Percentiles rank a stretch among this genome's conserved stretches.
Evolutionary conservation across 2,888 invertebrate genomes (phyloP).

Genomic region (Drosophila anomalata): DNA sequence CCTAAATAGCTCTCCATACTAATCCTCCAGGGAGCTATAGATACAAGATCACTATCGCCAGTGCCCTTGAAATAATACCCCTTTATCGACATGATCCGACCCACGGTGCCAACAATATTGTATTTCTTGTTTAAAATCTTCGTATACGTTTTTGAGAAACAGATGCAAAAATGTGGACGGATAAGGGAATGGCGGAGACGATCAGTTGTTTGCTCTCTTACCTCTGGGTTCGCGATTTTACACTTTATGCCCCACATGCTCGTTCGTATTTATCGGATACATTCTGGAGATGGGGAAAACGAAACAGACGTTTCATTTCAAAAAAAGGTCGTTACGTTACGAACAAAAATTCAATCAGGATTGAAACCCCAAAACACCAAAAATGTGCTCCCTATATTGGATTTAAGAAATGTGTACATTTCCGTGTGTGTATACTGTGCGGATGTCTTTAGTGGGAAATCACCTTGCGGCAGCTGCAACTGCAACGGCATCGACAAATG

Average conservation of each 20-base stretch:
- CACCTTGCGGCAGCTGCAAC: constrained; percentile 80
- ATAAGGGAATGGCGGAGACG: not conserved
- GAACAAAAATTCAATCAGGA: constrained; percentile 26
- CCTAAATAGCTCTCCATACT: not conserved
- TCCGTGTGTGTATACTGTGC: constrained; percentile 7
- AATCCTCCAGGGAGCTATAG: not conserved
- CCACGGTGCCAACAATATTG: constrained; percentile 31
- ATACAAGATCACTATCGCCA: too few relatives aligned
- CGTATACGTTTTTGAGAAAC: constrained; percentile 26
- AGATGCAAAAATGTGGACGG: constrained; percentile 24
- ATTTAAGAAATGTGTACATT: constrained; percentile 5
- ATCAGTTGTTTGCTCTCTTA: constrained; percentile 20
- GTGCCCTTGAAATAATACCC: constrained; percentile 2
- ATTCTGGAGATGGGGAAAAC: constrained; percentile 29
- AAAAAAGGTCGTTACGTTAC: constrained; percentile 38
- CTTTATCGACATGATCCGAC: constrained; percentile 6
- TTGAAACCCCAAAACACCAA: constrained; percentile 14
- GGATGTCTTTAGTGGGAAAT: constrained; percentile 57
- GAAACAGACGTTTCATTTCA: constrained; percentile 46
- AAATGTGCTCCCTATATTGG: constrained; percentile 7
- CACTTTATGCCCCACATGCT: constrained; percentile 1
- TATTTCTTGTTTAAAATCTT: constrained; percentile 30
- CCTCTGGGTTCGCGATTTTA: constrained; percentile 25
- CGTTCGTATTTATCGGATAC: constrained; percentile 33
- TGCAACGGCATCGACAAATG: constrained; percentile 57